Evolutionary conservation across 1,140 invertebrate species (phyloP).

Genomic region (Cecropterus lyciades): DNA sequence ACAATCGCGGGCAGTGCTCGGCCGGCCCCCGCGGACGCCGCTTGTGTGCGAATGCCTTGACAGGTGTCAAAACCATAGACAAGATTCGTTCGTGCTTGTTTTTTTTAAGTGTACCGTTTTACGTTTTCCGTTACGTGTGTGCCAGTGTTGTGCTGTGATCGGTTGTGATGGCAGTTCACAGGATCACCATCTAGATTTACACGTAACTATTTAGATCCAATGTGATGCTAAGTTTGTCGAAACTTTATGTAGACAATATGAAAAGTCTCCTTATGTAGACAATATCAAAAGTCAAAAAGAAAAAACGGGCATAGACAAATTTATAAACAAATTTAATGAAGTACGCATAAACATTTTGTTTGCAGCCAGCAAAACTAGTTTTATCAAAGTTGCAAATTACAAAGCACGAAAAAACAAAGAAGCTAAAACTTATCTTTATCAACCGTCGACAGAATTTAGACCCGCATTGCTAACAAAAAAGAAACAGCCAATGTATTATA

Average conservation of each 20-base stretch:
- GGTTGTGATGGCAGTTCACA: constrained; percentile 40
- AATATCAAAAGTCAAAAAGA: too few species aligned
- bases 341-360: not conserved
- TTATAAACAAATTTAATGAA: not conserved
- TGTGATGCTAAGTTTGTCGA: constrained; percentile 11
- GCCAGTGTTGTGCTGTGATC: constrained; percentile 63
- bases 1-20: constrained; percentile 74
- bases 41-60: constrained; percentile 47
- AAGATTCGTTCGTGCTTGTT: constrained; percentile 57
- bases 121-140: constrained; percentile 59
- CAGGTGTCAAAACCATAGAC: constrained; percentile 54
- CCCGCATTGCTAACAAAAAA: constrained; percentile 8
- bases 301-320: not conserved
- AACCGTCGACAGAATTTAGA: constrained; percentile 10
- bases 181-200: constrained; percentile 44
- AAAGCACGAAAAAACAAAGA: constrained; percentile 17
- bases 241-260: not conserved
- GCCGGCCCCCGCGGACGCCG: constrained; percentile 65
- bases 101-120: constrained; percentile 54
- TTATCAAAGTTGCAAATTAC: constrained; percentile 14
- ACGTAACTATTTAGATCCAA: constrained; percentile 46
- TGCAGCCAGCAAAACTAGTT: constrained; percentile 18
- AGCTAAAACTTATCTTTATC: constrained; percentile 21
- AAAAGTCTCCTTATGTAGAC: too few species aligned
- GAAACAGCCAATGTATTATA: constrained; percentile 7